These are phyloP conservation scores for Tragelaphus strepsiceros DNA, from an alignment of 2,113 vertebrate species.

Conservation along the genomic window DNA sequence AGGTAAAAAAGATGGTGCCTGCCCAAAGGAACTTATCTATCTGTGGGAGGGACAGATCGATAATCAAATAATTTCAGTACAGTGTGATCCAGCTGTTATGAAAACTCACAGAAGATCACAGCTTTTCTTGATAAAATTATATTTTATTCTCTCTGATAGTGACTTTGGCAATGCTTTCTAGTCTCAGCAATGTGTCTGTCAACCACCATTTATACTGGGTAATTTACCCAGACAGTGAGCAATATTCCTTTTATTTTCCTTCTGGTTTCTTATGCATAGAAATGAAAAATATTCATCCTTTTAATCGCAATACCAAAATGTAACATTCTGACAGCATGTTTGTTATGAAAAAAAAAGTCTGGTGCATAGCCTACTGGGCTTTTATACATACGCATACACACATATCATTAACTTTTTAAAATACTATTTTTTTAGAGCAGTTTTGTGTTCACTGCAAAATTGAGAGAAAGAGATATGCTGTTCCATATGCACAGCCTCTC, in stretches of 20 bases:
- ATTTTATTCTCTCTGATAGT: neutral
- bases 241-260: slow-evolving; percentile 17
- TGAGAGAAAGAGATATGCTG: neutral
- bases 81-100: neutral
- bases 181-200: neutral
- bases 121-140: neutral
- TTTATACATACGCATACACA: neutral
- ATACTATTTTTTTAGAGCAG: neutral
- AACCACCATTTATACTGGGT: neutral
- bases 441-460: neutral
- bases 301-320: neutral
- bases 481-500: neutral
- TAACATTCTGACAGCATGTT: neutral
- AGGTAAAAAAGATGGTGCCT: neutral
- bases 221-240: neutral
- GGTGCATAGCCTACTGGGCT: neutral
- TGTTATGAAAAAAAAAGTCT: neutral
- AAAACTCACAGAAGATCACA: neutral
- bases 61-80: neutral
- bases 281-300: neutral
- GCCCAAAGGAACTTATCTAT: neutral
- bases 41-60: neutral
- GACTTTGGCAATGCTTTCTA: neutral
- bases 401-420: neutral
- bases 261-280: neutral